Percentiles rank a stretch among this genome's conserved stretches.
These are phyloP conservation scores for Corynorhinus townsendii DNA, from an alignment of 2,113 vertebrate species.

Conservation along the genomic window DNA sequence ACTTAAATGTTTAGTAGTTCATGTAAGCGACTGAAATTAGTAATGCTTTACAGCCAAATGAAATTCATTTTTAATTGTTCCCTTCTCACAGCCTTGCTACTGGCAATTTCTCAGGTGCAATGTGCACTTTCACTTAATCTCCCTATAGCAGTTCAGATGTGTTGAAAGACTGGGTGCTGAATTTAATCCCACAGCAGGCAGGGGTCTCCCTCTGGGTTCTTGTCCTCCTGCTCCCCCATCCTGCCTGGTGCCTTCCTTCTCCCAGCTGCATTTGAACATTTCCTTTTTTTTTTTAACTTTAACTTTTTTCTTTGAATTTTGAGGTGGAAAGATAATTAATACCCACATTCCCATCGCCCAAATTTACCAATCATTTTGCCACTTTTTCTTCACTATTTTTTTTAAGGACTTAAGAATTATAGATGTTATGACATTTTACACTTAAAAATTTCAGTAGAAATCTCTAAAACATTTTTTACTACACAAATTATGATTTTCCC, in stretches of 20 bases:
- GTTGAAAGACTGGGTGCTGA: not conserved
- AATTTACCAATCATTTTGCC: not conserved
- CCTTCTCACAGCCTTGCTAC: not conserved
- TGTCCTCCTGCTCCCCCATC: not conserved
- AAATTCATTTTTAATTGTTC: constrained; percentile 28
- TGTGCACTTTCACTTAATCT: not conserved
- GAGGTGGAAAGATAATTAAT: not conserved
- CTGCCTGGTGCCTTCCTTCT: not conserved
- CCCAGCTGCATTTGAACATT: not conserved
- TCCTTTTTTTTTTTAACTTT: not conserved
- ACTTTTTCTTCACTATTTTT: not conserved
- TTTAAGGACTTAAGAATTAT: not conserved
- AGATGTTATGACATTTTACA: not conserved
- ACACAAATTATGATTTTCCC: not conserved
- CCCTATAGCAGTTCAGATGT: not conserved
- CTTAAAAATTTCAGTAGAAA: not conserved
- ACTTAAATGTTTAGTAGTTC: constrained; percentile 47
- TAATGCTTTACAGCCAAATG: not conserved
- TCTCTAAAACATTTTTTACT: not conserved
- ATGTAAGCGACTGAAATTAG: constrained; percentile 14
- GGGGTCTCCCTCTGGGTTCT: not conserved
- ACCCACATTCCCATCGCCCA: not conserved
- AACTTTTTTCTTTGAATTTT: not conserved
- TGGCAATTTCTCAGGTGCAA: not conserved
- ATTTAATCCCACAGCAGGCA: not conserved